Evolutionary conservation across 2,113 vertebrate species (phyloP).

Genomic region (Parus major): DNA sequence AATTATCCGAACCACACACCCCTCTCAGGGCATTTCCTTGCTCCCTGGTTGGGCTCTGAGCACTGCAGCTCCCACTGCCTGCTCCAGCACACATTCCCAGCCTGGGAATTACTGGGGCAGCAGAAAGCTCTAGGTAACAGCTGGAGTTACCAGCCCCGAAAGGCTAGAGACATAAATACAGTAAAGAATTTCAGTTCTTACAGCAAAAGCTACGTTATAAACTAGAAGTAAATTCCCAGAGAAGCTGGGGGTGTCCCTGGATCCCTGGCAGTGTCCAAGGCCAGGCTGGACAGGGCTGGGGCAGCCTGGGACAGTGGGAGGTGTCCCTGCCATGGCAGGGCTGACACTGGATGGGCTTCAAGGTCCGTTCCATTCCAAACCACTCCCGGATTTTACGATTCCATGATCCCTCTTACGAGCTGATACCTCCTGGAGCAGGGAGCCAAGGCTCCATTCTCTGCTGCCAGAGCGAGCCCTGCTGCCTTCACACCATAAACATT

Average conservation of each 20-base stretch:
- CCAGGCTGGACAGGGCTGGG: background rate
- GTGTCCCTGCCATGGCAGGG: background rate
- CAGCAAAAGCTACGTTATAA: background rate
- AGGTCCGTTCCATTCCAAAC: background rate
- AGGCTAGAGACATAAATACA: background rate
- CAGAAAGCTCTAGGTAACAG: background rate
- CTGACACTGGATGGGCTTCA: background rate
- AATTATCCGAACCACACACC: fast-evolving
- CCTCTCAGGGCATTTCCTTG: background rate
- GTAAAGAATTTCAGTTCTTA: background rate
- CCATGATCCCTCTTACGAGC: background rate
- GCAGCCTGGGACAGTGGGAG: fast-evolving
- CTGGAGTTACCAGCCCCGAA: background rate
- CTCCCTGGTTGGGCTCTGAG: background rate
- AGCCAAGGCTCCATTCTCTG: background rate
- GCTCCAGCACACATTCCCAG: background rate
- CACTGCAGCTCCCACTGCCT: background rate
- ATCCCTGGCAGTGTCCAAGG: background rate
- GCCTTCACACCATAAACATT: background rate
- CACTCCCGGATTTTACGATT: background rate
- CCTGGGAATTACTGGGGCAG: background rate
- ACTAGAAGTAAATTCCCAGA: background rate
- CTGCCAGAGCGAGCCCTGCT: background rate
- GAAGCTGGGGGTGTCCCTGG: background rate
- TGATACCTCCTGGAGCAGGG: background rate